Evolutionary conservation across 1,140 invertebrate genomes (phyloP), one percentile per base, ranked within the genome.

Genomic region (Oppia nitens): DNA sequence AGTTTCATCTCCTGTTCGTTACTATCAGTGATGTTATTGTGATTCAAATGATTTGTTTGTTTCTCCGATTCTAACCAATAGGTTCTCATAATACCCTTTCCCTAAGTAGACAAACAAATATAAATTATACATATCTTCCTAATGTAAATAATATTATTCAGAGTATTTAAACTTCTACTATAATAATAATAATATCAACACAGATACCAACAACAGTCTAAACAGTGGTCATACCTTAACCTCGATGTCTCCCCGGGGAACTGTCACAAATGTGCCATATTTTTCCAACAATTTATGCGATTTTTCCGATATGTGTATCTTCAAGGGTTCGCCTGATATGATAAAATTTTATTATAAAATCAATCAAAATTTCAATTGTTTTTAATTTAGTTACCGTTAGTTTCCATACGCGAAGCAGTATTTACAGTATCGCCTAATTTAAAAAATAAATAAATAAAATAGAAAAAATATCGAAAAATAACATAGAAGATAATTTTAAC

Each of bases 171-270:
- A n/a, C n/a, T n/a, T n/a, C n/a, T n/a, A n/a, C n/a, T n/a, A n/a
- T n/a, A n/a, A n/a, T n/a, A n/a, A n/a, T n/a, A n/a, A n/a, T n/a
- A n/a, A n/a, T n/a, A n/a, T n/a, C n/a, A n/a, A n/a, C n/a, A n/a
- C n/a, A n/a, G n/a, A n/a, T n/a, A n/a, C n/a, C n/a, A n/a, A n/a
- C n/a, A n/a, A n/a, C n/a, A n/a, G n/a, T n/a, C n/a, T n/a, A n/a
- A n/a, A n/a, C n/a, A n/a, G n/a, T n/a, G n/a, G n/a, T n/a, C n/a
- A 70, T 71, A 51, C 89, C 85, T 98, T 98, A 78, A 98, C 84
- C 64, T 88, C 84, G 29, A 97, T 83, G 68, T 89, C 82, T 45
- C 94, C 94, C 63, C 95, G 77, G 29, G 85, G 80, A 57, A 87
- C 84, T 12, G 95, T 73, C 11, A 83, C 78, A 69, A 98, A 98